phyloP scores from a whole-genome alignment of 2,113 vertebrate species.

The Phyllostomus discolor region DNA sequence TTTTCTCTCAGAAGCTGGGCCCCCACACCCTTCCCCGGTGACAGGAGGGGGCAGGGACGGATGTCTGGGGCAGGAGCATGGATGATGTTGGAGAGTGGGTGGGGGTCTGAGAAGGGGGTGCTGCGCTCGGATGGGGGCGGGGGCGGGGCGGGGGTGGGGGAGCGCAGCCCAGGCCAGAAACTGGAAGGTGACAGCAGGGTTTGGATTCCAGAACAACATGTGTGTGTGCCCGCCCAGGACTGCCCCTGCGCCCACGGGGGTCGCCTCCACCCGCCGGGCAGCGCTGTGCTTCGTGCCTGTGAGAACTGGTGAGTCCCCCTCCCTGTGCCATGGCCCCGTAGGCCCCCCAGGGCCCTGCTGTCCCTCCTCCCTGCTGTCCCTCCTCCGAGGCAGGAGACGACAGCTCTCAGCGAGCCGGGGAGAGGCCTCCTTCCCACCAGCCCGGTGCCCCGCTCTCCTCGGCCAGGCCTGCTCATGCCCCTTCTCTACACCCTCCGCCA shows the following conservation, averaged over 20 bases:
- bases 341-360: not conserved
- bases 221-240: constrained; percentile 69
- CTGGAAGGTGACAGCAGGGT: not conserved
- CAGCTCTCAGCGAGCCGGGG: not conserved
- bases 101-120: not conserved
- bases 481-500: too few relatives aligned
- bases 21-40: accelerated
- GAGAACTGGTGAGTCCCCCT: constrained; percentile 84
- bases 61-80: not conserved
- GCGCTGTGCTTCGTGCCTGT: constrained; percentile 79
- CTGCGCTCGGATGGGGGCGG: not conserved
- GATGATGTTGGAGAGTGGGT: not conserved
- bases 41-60: not conserved
- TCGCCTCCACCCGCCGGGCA: constrained; percentile 77
- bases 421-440: not conserved
- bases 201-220: constrained; percentile 58
- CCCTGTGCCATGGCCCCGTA: accelerated
- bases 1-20: not conserved
- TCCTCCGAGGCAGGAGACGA: accelerated
- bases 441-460: accelerated
- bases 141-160: too few relatives aligned
- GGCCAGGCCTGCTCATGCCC: not conserved
- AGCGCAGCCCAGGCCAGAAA: not conserved
- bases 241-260: constrained; percentile 85
- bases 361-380: not conserved